Conservation (phyloP, 2,797 vertebrate genomes). For the Helicolenus hilgendorfi region DNA sequence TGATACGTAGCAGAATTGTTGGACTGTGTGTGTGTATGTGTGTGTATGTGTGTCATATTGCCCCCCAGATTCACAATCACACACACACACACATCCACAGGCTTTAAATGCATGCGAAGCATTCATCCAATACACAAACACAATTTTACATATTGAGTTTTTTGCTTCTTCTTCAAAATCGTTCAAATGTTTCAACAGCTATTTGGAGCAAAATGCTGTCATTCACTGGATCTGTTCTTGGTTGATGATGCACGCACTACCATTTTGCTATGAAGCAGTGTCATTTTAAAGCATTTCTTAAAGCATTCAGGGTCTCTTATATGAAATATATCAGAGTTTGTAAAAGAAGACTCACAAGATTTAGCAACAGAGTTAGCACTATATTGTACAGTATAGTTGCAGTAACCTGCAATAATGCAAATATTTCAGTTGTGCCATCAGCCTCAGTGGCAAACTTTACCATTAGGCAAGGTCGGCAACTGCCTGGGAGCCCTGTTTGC, state of each 20-base stretch:
- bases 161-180: not conserved
- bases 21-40: not conserved
- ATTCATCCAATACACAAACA: not conserved
- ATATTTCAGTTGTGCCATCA: not conserved
- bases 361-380: not conserved
- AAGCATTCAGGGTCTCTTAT: not conserved
- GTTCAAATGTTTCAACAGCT: not conserved
- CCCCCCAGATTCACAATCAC: not conserved
- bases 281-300: not conserved
- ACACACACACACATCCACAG: not conserved
- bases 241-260: not conserved
- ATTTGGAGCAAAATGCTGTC: not conserved
- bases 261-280: not conserved
- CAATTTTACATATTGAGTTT: not conserved
- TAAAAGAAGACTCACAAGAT: not conserved
- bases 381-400: not conserved
- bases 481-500: no score
- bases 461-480: no score
- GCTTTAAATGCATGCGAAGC: not conserved
- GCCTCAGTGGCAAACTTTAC: not conserved
- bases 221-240: not conserved
- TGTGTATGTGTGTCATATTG: not conserved
- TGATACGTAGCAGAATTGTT: constrained; percentile 45
- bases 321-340: not conserved
- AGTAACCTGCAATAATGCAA: not conserved